A percentile compares a stretch with the other conserved stretches of the same genome.
These are phyloP conservation scores for Percopsis transmontana DNA, from an alignment of 2,113 vertebrate species.

Conservation along the genomic window DNA sequence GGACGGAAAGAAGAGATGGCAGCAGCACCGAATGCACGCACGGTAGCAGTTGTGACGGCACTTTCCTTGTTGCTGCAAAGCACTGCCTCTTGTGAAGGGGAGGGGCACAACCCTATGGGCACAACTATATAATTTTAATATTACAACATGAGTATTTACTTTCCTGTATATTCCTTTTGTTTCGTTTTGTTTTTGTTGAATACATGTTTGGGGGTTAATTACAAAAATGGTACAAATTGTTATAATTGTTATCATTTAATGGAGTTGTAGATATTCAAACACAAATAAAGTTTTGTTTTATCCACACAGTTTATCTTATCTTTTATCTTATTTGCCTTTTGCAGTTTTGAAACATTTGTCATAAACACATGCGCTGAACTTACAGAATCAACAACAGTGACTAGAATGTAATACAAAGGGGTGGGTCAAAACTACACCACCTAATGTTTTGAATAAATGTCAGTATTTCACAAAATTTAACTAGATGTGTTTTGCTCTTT, in stretches of 20 bases:
- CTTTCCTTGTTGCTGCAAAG: constrained; percentile 57
- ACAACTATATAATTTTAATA: no score
- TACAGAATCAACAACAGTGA: not conserved
- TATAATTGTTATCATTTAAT: no score
- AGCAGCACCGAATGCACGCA: not conserved
- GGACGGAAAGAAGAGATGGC: constrained; percentile 33
- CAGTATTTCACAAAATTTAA: not conserved
- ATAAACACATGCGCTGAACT: no score
- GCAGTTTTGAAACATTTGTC: no score
- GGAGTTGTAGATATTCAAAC: no score
- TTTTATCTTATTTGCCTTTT: no score
- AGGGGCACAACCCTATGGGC: not conserved
- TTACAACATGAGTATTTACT: constrained; percentile 36
- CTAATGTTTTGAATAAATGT: not conserved
- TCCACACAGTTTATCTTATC: no score
- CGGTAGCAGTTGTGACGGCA: constrained; percentile 29
- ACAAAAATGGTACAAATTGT: not conserved
- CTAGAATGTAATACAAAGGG: not conserved
- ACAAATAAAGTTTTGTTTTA: no score
- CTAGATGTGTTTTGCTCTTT: fast-evolving
- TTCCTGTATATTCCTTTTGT: not conserved
- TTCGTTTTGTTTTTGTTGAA: not conserved
- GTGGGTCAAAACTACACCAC: not conserved
- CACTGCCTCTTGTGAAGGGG: not conserved
- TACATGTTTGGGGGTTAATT: not conserved